These are phyloP conservation scores for Ligdia adustata DNA, from an alignment of 2,888 invertebrate genomes.

Conservation along the genomic window DNA sequence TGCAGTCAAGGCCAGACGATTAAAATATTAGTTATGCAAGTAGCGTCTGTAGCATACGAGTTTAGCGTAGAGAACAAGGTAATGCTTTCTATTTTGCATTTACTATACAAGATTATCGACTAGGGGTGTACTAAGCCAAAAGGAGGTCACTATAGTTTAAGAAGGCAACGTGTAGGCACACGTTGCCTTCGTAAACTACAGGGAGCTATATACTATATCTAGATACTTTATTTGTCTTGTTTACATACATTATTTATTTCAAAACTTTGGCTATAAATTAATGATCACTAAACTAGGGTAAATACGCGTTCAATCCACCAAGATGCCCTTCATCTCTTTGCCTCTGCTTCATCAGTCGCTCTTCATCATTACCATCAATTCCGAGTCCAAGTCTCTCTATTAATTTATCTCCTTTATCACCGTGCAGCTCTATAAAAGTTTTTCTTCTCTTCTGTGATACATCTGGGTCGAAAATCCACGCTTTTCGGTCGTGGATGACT, in stretches of 20 bases:
- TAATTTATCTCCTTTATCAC: slow-evolving; percentile 85
- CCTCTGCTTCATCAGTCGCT: slow-evolving; percentile 77
- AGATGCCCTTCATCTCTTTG: slow-evolving; percentile 84
- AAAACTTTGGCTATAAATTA: background rate
- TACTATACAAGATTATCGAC: too few relatives aligned
- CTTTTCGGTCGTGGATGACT: slow-evolving; percentile 80
- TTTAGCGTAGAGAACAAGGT: slow-evolving; percentile 1
- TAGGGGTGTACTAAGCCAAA: too few relatives aligned
- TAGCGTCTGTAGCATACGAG: background rate
- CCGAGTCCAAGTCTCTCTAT: slow-evolving; percentile 87
- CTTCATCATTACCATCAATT: slow-evolving; percentile 84
- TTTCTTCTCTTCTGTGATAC: slow-evolving; percentile 83
- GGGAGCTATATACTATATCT: too few relatives aligned
- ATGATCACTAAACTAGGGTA: slow-evolving; percentile 45
- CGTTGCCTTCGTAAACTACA: too few relatives aligned
- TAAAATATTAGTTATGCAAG: slow-evolving; percentile 10
- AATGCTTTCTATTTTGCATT: slow-evolving; percentile 9
- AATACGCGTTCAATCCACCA: slow-evolving; percentile 72
- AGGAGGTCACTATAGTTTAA: too few relatives aligned
- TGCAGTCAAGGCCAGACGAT: slow-evolving; percentile 5
- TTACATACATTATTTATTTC: too few relatives aligned
- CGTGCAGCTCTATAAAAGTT: slow-evolving; percentile 85
- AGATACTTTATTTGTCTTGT: too few relatives aligned
- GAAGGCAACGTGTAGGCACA: too few relatives aligned
- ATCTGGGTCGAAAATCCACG: slow-evolving; percentile 87